phyloP scores from a whole-genome alignment of 1,140 invertebrate species.

The Amyelois transitella region DNA sequence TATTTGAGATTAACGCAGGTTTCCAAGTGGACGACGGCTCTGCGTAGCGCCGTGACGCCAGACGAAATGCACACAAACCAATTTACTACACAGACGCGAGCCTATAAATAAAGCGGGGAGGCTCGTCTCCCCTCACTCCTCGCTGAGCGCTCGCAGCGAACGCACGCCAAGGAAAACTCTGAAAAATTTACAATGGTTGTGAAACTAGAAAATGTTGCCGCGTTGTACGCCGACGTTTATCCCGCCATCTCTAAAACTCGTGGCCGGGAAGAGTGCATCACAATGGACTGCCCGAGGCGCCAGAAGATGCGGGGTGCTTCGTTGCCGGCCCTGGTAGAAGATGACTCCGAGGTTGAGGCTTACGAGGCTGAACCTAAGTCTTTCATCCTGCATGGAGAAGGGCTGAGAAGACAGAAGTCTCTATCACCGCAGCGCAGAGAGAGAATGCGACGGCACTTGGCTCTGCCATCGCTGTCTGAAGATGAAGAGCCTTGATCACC shows the following conservation, averaged over 20 bases:
- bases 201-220: slow-evolving; percentile 56
- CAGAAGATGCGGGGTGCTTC: slow-evolving; percentile 39
- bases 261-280: slow-evolving; percentile 39
- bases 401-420: slow-evolving; percentile 53
- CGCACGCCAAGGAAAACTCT: slow-evolving; percentile 21
- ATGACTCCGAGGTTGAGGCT: slow-evolving; percentile 56
- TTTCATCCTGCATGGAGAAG: slow-evolving; percentile 41
- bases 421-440: slow-evolving; percentile 53
- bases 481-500: slow-evolving; percentile 63
- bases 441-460: slow-evolving; percentile 46
- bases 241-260: slow-evolving; percentile 45
- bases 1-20: not conserved
- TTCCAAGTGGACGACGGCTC: slow-evolving; percentile 8
- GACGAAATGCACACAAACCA: slow-evolving; percentile 35
- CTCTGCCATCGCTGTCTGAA: slow-evolving; percentile 60
- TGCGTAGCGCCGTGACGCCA: slow-evolving; percentile 37
- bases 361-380: slow-evolving; percentile 41
- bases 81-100: slow-evolving; percentile 22
- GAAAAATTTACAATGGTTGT: slow-evolving; percentile 48
- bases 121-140: slow-evolving; percentile 47
- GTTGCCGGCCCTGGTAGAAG: slow-evolving; percentile 57
- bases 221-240: slow-evolving; percentile 56
- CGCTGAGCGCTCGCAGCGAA: slow-evolving; percentile 37
- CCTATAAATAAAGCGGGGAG: slow-evolving; percentile 49
- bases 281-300: slow-evolving; percentile 26